Evolutionary conservation across 2,113 vertebrate species (phyloP), one percentile per base, ranked within the genome.

Genomic region (Oreochromis spilurus): DNA sequence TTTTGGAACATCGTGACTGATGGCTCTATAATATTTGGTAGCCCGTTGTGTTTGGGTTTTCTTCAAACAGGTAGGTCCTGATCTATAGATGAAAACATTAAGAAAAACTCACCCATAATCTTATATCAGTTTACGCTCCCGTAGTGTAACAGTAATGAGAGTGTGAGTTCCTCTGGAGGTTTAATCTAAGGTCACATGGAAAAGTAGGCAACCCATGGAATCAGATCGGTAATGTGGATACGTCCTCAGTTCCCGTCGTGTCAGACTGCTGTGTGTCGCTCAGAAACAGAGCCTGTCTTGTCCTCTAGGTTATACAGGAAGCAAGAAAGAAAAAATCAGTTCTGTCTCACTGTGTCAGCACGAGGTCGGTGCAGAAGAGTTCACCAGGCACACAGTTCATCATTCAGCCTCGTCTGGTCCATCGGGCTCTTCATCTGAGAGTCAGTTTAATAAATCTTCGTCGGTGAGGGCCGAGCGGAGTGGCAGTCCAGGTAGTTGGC

Each of bases 121-220:
- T 84, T 92, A 84, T 43, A 75, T 90, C 84, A 82, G 26, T 26
- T 84, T 85, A 87, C 55, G 91, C 85, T 88, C 57, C 52, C 38
- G 43, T 81, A 82, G 78, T 85, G 84, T 79, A 85, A 92, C 91
- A 84, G 85, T 87, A 90, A 81, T 86, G 87, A 91, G 78, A 85
- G 84, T 62, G 79, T 60, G 81, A 75, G 88, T 79, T 91, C 87
- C 87, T 90, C 93, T 89, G 86, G 82, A 84, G 87, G 55, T 86
- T 84, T 82, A 29, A 88, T 90, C 88, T 96, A 95, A 96, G 94
- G 95, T 92, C 94, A 95, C 94, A 89, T 93, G 93, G 93, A 94
- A 93, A 95, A 89, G 87, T 84, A 94, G 92, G 93, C 95, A 95
- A 90, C 90, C 94, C 89, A 92, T 65, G 94, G 95, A 92, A 83